phyloP scores from a whole-genome alignment of 2,797 vertebrate species.

The Clarias platycephalus region DNA sequence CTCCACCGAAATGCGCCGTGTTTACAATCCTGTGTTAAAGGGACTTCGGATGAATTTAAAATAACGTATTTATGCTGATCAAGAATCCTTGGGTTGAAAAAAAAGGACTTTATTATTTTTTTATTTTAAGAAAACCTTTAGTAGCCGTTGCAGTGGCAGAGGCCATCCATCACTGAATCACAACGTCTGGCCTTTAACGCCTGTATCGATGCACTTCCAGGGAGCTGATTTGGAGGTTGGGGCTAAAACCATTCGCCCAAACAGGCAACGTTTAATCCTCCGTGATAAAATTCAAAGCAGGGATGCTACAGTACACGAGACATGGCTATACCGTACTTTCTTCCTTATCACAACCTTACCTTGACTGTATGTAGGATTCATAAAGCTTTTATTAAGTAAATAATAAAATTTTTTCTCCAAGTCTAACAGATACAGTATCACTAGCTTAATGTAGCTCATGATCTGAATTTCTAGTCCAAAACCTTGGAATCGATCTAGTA shows the following conservation, averaged over 20 bases:
- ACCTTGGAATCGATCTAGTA: neutral
- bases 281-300: neutral
- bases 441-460: neutral
- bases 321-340: neutral
- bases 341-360: neutral
- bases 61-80: neutral
- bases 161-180: neutral
- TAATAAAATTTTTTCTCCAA: too few species aligned
- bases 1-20: neutral
- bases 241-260: neutral
- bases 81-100: neutral
- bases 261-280: neutral
- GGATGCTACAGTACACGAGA: neutral
- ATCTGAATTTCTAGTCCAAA: neutral
- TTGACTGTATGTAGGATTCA: neutral
- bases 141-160: neutral
- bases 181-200: neutral
- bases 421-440: neutral
- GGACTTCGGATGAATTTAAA: neutral
- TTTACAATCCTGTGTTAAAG: constrained; percentile 8
- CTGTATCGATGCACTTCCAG: neutral
- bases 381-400: neutral
- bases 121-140: neutral
- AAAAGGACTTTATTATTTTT: too few species aligned
- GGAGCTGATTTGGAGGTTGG: neutral